Base-by-base conservation (phyloP, 2,797 vertebrate species). In the Pelobates cultripes region DNA sequence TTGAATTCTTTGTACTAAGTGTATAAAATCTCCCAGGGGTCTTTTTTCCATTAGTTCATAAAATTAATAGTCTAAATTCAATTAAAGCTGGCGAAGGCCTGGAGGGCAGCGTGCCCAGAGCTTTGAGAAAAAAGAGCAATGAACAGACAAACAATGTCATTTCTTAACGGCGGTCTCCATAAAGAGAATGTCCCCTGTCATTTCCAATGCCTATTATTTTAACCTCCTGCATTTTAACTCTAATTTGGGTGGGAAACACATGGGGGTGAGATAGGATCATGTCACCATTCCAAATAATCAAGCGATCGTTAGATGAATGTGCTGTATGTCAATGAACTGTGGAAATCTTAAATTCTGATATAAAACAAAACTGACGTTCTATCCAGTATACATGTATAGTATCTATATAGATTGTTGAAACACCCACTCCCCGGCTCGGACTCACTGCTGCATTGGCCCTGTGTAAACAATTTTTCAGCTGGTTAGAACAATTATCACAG, bases 51-150 rank as follows among this genome's bases (percentile, higher is more conserved):
- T 81, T 81, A 76, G 73, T 75, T 70, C 73, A 70, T 81, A 70
- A 81, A 81, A 81, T 81, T 81, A 81, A 81, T 75, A 75, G 72
- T 70, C 72, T 81, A 81, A 81, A 81, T 75, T 81, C 73, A 81
- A 81, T 81, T 76, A 81, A 81, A 75, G 55, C 73, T 47, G 72
- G 53, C 53, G 14, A 43, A 71, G 73, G 43, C 71, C 71, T 74
- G 71, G 55, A 81, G 73, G 79, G 72, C 64, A 70, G 7, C 3
- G 66, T 47, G 79, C 79, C 79, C 79, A 47, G 73, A 63, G 79
- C 72, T 53, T 42, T 68, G 13, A 77, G 6, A 3, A 41, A 44
- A 44, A 44, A 70, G 66, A 69, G 53, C 15, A 40, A 80, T 17
- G 42, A 74, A 74, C 14, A 43, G 60, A 61, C 60, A 75, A 66